Evolutionary conservation across 2,797 vertebrate genomes (phyloP), one percentile per base, ranked within the genome.

Genomic region (Furcifer pardalis): DNA sequence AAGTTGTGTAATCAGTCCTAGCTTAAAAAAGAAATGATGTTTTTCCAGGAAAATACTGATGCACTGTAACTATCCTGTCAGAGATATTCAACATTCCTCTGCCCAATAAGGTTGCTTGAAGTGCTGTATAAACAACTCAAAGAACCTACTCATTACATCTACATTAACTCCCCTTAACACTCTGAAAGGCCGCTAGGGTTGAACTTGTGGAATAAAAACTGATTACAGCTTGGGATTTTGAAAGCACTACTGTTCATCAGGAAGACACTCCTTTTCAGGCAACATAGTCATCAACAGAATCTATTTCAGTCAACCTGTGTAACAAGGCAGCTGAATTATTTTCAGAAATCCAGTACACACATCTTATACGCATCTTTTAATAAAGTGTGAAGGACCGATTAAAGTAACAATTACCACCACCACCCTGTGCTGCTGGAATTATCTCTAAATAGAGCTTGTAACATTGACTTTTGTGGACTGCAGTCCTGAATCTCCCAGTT

Each of bases 101-200:
- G 56, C 2, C 27, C 62, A 62, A 25, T 80, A 78, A 74, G 79
- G 35, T 7, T 0, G 5, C 37, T 37, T 25, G 56, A 87, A 52
- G 23, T 35, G 49, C 19, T 0, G 0, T 21, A 63, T 30, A 79
- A 1, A 81, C 35, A 27, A 73, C 0, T 87, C 32, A 83, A 37
- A 82, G 0, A n/a, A n/a, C n/a, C n/a, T n/a, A 0, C 1, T 60
- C 79, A 59, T 44, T 60, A 30, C 15, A 59, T 15, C 35, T 19
- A 46, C 4, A 69, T 49, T 71, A 0, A 10, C 23, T n/a, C 60
- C 17, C 75, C 52, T 77, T 35, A 30, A 62, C 60, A 49, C 42
- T 44, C 42, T 37, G 23, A 35, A 46, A 49, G 62, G 30, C 10
- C 56, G 42, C 12, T 13, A 30, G 59, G 13, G 76, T 27, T 77